These are phyloP conservation scores for Mustela erminea DNA, from an alignment of 2,797 vertebrate genomes.

Conservation along the genomic window DNA sequence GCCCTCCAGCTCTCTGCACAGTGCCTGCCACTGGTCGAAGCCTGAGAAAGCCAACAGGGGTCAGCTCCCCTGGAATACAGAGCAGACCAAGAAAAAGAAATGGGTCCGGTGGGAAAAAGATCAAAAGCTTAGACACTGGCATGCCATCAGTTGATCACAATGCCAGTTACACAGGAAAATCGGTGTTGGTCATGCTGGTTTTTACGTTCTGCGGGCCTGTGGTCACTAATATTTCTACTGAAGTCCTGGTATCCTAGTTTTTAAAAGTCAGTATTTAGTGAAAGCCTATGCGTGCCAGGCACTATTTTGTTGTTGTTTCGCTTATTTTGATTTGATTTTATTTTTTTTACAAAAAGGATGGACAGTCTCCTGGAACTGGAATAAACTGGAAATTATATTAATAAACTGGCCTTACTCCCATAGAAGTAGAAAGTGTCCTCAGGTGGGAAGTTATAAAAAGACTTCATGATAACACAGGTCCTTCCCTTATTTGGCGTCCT, in stretches of 20 bases:
- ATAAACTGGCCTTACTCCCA: background rate
- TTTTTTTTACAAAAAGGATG: background rate
- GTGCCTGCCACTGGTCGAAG: background rate
- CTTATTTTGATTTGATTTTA: background rate
- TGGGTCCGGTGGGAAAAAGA: background rate
- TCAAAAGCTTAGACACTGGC: background rate
- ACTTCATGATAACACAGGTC: background rate
- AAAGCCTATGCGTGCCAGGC: background rate
- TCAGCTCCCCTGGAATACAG: background rate
- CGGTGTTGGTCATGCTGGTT: background rate
- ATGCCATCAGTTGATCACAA: background rate
- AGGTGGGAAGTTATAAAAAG: slow-evolving; percentile 17
- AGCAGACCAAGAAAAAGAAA: background rate
- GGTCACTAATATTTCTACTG: background rate
- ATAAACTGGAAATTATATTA: background rate
- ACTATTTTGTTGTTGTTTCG: background rate
- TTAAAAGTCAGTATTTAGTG: background rate
- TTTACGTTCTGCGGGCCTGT: background rate
- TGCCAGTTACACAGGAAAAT: background rate
- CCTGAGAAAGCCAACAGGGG: background rate
- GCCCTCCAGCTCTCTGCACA: background rate
- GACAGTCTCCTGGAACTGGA: background rate
- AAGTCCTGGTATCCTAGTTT: background rate
- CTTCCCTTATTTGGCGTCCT: background rate
- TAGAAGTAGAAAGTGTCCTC: background rate